These are phyloP conservation scores for Lepus timidus DNA, from an alignment of 2,113 vertebrate species.

Conservation along the genomic window DNA sequence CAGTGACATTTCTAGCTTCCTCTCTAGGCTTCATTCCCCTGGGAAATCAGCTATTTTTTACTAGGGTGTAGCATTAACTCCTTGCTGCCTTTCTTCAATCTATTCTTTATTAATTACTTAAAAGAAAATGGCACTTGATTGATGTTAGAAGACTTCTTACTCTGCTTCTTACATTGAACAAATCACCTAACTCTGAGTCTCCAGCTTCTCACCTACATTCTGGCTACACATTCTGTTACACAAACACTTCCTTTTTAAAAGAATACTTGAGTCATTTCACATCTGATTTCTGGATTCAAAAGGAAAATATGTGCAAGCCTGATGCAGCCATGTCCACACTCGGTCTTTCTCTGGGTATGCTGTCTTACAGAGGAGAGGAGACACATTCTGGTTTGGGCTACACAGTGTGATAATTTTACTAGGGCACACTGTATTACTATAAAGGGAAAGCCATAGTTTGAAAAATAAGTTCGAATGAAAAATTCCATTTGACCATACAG, in stretches of 20 bases:
- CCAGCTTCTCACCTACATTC: background rate
- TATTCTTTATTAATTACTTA: background rate
- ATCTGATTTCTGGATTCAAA: background rate
- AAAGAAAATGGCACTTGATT: slow-evolving; percentile 11
- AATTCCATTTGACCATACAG: background rate
- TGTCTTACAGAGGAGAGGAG: background rate
- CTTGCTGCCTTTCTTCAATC: background rate
- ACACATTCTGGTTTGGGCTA: background rate
- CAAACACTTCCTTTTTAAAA: background rate
- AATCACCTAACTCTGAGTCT: background rate
- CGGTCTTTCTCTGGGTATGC: background rate
- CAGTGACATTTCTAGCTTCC: background rate
- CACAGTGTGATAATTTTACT: background rate
- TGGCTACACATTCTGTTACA: background rate
- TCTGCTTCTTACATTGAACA: background rate
- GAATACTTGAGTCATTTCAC: background rate
- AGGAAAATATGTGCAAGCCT: background rate
- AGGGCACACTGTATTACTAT: background rate
- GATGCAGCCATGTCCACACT: background rate
- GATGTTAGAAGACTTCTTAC: slow-evolving; percentile 20
- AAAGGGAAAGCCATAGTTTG: background rate
- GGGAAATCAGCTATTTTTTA: background rate
- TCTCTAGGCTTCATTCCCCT: background rate
- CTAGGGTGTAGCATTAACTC: background rate
- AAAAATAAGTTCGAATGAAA: slow-evolving; percentile 1